These are phyloP conservation scores for Drosophila nannoptera DNA, from an alignment of 1,140 invertebrate genomes.

Conservation along the genomic window DNA sequence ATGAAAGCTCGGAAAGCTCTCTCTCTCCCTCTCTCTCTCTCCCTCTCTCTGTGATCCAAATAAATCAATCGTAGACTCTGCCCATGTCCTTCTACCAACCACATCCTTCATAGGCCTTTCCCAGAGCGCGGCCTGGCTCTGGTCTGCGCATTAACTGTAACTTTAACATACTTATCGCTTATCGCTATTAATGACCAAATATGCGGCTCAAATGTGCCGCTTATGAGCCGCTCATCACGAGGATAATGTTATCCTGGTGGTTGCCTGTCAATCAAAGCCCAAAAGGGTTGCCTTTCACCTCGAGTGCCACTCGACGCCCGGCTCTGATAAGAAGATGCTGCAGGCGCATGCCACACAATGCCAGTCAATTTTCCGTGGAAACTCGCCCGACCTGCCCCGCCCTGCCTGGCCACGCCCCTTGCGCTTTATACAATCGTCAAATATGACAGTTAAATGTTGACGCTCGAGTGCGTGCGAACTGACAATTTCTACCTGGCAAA, in stretches of 20 bases:
- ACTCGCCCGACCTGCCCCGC: background rate
- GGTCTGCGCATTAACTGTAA: conserved; percentile 65
- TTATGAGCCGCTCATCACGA: conserved; percentile 27
- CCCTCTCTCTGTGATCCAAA: too few species aligned
- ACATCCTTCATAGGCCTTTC: too few species aligned
- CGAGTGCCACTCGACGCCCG: conserved; percentile 53
- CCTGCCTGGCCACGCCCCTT: background rate
- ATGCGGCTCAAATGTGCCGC: conserved; percentile 59
- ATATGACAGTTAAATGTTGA: conserved; percentile 76
- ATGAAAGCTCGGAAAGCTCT: too few species aligned
- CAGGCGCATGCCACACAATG: conserved; percentile 20
- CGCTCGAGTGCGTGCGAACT: conserved; percentile 58
- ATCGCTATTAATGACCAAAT: conserved; percentile 74
- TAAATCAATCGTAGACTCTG: too few species aligned
- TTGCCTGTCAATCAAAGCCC: conserved; percentile 63
- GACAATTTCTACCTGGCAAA: conserved; percentile 58
- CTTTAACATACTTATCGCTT: conserved; percentile 72
- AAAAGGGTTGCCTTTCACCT: conserved; percentile 58
- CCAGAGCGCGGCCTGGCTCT: conserved; percentile 22
- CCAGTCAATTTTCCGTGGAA: conserved; percentile 26
- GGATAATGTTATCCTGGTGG: conserved; percentile 46
- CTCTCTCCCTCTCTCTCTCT: too few species aligned
- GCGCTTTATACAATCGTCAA: conserved; percentile 47
- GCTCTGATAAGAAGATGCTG: conserved; percentile 60
- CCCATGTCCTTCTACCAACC: too few species aligned